Percentiles rank a stretch among this genome's conserved stretches.
These are phyloP conservation scores for Microhierax caerulescens DNA, from an alignment of 2,797 vertebrate genomes.

Conservation along the genomic window DNA sequence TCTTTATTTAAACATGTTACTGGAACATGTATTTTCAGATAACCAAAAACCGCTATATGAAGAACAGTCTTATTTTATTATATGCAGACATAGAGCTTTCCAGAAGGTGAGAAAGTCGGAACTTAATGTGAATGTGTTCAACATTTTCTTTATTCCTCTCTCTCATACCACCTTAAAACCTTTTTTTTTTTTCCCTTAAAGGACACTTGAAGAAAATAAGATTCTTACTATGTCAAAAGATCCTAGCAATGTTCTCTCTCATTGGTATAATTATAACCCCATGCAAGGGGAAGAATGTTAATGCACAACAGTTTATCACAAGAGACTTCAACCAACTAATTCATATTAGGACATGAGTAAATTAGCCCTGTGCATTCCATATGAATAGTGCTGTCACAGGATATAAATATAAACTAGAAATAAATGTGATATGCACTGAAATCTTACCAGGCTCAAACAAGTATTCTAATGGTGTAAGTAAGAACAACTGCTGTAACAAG, in stretches of 20 bases:
- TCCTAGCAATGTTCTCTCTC: not conserved
- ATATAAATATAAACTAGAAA: conserved; percentile 65
- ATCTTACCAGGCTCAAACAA: conserved; percentile 57
- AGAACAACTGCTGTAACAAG: conserved; percentile 48
- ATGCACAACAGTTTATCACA: conserved; percentile 13
- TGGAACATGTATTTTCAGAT: conserved; percentile 24
- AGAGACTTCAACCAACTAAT: conserved; percentile 25
- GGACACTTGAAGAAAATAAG: not conserved
- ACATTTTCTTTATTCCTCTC: not conserved
- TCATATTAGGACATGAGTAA: conserved; percentile 39
- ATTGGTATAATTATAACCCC: not conserved
- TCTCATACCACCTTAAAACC: not conserved
- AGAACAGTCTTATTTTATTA: conserved; percentile 14
- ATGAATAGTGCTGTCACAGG: conserved; percentile 25
- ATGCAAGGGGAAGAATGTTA: conserved; percentile 29
- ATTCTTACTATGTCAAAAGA: not conserved
- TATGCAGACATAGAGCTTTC: not conserved
- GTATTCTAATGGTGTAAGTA: conserved; percentile 57
- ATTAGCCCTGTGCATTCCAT: conserved; percentile 26
- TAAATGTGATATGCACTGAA: conserved; percentile 23
- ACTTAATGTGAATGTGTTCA: conserved; percentile 18
- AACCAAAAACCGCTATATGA: not conserved
- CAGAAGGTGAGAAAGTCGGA: not conserved
- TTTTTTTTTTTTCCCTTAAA: not conserved
- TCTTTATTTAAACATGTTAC: not conserved